Conservation (phyloP, 2,797 vertebrate genomes). For the Caiman crocodilus region DNA sequence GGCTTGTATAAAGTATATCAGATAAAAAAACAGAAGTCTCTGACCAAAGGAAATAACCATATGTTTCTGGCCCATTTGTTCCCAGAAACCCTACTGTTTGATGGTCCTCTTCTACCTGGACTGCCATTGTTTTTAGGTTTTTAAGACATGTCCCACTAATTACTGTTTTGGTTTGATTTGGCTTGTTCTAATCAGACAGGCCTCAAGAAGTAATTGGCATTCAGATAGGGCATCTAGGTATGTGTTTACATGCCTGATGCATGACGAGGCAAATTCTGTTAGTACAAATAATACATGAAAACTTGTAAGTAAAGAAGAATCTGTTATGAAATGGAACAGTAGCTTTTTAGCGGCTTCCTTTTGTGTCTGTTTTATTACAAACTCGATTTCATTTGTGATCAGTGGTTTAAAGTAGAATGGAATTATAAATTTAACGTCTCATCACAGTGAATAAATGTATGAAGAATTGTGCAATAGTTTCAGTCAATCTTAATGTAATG, state of each 20-base stretch:
- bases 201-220: background rate
- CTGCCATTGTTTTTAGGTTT: background rate
- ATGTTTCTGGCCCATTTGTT: background rate
- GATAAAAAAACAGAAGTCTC: background rate
- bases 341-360: background rate
- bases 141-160: background rate
- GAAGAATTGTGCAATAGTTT: background rate
- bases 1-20: background rate
- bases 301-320: background rate
- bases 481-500: background rate
- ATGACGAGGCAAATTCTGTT: background rate
- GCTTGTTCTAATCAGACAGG: rapidly evolving
- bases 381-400: background rate
- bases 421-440: background rate
- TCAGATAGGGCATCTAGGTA: background rate
- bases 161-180: background rate
- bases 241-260: background rate
- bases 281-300: background rate
- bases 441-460: background rate
- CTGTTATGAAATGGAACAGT: background rate
- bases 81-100: background rate
- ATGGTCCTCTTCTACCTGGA: background rate
- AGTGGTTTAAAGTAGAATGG: background rate
- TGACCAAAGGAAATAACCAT: background rate
- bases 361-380: background rate